Evolutionary conservation across 1,140 invertebrate species (phyloP), one percentile per base, ranked within the genome.

Genomic region (Drosophila insularis): DNA sequence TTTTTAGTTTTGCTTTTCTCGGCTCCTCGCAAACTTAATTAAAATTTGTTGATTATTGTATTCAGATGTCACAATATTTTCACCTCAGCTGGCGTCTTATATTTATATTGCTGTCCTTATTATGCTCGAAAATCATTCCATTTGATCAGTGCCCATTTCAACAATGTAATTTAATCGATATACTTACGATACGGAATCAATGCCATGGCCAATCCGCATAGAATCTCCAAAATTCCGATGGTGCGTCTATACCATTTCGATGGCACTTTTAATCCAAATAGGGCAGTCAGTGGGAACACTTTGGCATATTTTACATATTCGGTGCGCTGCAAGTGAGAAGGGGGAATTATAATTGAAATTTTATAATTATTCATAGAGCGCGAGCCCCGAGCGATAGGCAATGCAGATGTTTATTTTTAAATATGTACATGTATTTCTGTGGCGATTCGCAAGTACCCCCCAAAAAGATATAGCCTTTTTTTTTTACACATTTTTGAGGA

Each of bases 221-320:
- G 92, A 72, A 99, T 96, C 93, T 99, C 98, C 70, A 97, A 92
- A 4, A 95, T 95, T 35, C 98, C 98, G 63, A 99, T 95, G 2
- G 95, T 94, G 86, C 97, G 94, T 80, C 98, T 93, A 91, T 98
- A 98, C 95, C 97, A 97, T 94, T 99, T 97, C 69, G 98, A 96
- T 71, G 97, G 96, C 66, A 98, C 93, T 93, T 98, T 98, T 79
- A 98, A 95, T 81, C 97, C 96, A 68, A 98, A 92, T 21, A 94
- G 93, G 74, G 95, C 95, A 2, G 96, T 94, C 5, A 99, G 93
- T 39, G 98, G 98, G 92, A 99, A 99, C 13, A 99, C 98, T 94
- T 98, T 99, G 7, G 98, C 96, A 93, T 98, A 98, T 93, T 98
- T 97, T 1, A 99, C 98, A 92, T 98, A 99, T 92, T 98, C 97